A percentile compares a stretch with the other conserved stretches of the same genome.
phyloP scores from a whole-genome alignment of 2,888 invertebrate species.

The Sphaeridia pumilis region DNA sequence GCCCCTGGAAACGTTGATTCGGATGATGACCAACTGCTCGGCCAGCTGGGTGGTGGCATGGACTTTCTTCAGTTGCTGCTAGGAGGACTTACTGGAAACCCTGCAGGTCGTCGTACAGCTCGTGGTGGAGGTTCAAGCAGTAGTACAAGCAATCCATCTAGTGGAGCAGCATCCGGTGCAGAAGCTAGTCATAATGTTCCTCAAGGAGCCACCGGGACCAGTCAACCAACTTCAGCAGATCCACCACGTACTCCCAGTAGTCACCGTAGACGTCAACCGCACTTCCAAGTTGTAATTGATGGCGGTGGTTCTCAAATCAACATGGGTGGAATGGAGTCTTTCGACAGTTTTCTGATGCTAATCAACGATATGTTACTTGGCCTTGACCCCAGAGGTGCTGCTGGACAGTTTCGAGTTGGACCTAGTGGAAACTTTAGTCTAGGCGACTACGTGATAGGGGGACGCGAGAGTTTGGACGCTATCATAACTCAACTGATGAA shows the following conservation, averaged over 20 bases:
- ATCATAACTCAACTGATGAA: conserved; percentile 91
- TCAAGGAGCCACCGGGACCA: too few species aligned
- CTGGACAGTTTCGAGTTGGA: conserved; percentile 11
- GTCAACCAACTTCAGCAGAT: too few species aligned
- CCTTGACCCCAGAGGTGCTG: conserved; percentile 23
- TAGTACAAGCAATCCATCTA: too few species aligned
- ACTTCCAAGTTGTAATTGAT: too few species aligned
- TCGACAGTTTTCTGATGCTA: conserved; percentile 13
- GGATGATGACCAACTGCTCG: too few species aligned
- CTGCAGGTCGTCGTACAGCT: background rate
- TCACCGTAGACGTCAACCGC: too few species aligned
- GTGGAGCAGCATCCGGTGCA: too few species aligned
- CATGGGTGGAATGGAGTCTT: background rate
- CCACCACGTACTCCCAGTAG: background rate
- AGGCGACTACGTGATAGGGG: conserved; percentile 86
- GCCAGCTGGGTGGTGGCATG: background rate
- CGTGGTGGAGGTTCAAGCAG: conserved; percentile 1
- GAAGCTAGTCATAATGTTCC: too few species aligned
- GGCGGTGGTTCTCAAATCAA: background rate
- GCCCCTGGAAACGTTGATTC: too few species aligned
- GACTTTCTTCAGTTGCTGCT: conserved; percentile 8
- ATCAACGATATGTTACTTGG: conserved; percentile 30
- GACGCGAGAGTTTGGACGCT: conserved; percentile 77
- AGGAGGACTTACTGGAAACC: background rate
- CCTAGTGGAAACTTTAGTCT: conserved; percentile 46